A percentile compares a stretch with the other conserved stretches of the same genome.
Evolutionary conservation across 2,113 vertebrate genomes (phyloP).

Genomic region (Thunnus thynnus): DNA sequence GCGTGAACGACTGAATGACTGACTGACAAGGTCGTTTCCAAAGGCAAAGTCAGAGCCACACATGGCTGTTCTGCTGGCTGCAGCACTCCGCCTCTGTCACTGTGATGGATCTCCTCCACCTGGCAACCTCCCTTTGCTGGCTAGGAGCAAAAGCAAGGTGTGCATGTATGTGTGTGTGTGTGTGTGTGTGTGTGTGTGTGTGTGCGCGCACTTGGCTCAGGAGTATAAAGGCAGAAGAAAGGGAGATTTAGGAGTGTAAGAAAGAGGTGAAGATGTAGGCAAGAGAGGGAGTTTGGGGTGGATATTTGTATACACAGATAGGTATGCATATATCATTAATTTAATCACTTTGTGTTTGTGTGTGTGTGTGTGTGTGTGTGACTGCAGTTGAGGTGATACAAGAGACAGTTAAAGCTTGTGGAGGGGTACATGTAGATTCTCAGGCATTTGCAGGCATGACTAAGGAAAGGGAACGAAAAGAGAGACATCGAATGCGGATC

Average conservation of each 20-base stretch:
- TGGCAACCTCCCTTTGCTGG: constrained; percentile 47
- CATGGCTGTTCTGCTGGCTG: constrained; percentile 46
- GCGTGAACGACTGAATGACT: constrained; percentile 9
- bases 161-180: constrained; percentile 30
- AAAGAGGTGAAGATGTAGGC: not conserved
- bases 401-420: not conserved
- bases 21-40: constrained; percentile 67
- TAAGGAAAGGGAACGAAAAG: not conserved
- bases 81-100: constrained; percentile 59
- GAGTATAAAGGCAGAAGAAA: constrained; percentile 4
- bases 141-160: constrained; percentile 27
- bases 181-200: not conserved
- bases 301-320: constrained; percentile 28
- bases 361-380: constrained; percentile 8
- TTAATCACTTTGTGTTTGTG: not conserved
- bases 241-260: not conserved
- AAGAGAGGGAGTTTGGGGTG: not conserved
- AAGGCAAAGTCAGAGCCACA: constrained; percentile 53
- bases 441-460: constrained; percentile 3
- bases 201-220: not conserved
- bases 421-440: not conserved
- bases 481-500: not conserved
- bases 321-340: not conserved
- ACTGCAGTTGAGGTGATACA: not conserved
- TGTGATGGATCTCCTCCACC: constrained; percentile 74